Percentiles rank a stretch among this genome's conserved stretches.
phyloP scores from a whole-genome alignment of 2,797 vertebrate genomes.

The Anguilla anguilla region DNA sequence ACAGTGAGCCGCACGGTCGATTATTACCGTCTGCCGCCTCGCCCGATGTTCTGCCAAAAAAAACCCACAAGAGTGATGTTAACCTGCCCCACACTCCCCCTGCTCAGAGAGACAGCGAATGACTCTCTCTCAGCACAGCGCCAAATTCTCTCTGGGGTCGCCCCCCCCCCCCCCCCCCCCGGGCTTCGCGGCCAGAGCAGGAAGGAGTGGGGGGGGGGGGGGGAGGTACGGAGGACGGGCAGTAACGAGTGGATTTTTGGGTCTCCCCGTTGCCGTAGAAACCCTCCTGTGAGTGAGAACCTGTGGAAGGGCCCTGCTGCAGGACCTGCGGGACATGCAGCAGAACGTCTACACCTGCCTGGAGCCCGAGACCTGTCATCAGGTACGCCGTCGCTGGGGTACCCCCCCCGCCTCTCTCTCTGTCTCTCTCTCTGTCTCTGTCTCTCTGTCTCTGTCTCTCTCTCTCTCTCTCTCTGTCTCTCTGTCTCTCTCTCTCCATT shows the following conservation, averaged over 20 bases:
- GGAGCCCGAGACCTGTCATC: constrained; percentile 78
- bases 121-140: background rate
- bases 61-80: background rate
- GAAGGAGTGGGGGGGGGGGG: background rate
- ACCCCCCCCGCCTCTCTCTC: background rate
- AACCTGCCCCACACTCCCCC: background rate
- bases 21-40: background rate
- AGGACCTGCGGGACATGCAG: constrained; percentile 91
- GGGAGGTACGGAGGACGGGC: background rate
- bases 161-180: no score
- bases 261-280: constrained; percentile 63
- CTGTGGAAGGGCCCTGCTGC: constrained; percentile 85
- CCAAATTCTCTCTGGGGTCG: no score
- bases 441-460: background rate
- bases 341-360: constrained; percentile 86
- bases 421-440: no score
- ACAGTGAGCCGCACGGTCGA: no score
- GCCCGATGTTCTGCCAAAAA: background rate
- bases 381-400: constrained; percentile 69
- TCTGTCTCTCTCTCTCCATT: no score
- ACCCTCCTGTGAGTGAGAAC: constrained; percentile 81
- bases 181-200: background rate
- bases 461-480: background rate
- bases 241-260: background rate
- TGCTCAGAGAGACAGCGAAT: background rate